Evolutionary conservation across 2,113 vertebrate species (phyloP).

Genomic region (Bambusicola thoracicus): DNA sequence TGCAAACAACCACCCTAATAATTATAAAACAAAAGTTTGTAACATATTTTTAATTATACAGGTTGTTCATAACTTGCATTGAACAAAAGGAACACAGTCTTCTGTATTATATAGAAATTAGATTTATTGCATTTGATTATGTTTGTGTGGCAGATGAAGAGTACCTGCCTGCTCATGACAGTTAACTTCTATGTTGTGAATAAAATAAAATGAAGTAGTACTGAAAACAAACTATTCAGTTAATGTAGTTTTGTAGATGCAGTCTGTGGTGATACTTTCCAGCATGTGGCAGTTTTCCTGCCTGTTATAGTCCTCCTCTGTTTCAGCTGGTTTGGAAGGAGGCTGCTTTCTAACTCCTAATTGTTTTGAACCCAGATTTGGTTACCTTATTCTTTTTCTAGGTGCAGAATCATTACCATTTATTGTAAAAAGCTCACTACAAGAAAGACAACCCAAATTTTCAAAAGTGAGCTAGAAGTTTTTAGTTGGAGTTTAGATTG

Average conservation of each 20-base stretch:
- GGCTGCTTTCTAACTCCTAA: slow-evolving; percentile 2
- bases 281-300: neutral
- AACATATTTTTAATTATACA: neutral
- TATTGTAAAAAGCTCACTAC: slow-evolving; percentile 22
- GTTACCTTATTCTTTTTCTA: slow-evolving; percentile 23
- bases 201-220: neutral
- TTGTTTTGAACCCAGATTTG: neutral
- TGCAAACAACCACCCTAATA: slow-evolving; percentile 1
- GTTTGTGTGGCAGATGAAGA: slow-evolving; percentile 51
- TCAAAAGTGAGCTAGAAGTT: slow-evolving; percentile 49
- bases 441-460: slow-evolving; percentile 5
- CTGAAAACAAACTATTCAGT: slow-evolving; percentile 29
- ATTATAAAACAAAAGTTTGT: neutral
- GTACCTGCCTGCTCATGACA: slow-evolving; percentile 29
- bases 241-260: slow-evolving; percentile 15
- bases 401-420: slow-evolving; percentile 15
- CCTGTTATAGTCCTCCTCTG: slow-evolving; percentile 7
- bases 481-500: slow-evolving; percentile 50
- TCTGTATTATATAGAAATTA: slow-evolving; percentile 61
- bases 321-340: slow-evolving; percentile 16
- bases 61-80: neutral
- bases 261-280: slow-evolving; percentile 28
- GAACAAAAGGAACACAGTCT: slow-evolving; percentile 62
- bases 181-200: neutral
- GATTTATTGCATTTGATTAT: slow-evolving; percentile 75